phyloP scores from a whole-genome alignment of 2,113 vertebrate genomes.

The Cebus imitator region DNA sequence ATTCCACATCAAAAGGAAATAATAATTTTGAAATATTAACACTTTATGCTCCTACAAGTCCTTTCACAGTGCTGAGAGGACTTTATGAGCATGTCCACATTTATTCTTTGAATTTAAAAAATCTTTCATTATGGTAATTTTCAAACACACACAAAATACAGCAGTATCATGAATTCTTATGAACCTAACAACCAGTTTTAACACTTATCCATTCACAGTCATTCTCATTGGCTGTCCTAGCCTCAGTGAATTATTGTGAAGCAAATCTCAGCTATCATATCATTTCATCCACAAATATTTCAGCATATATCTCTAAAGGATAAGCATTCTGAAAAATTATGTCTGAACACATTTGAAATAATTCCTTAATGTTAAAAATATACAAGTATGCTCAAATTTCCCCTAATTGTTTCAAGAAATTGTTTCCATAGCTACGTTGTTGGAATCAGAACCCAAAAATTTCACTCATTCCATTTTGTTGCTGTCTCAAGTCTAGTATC shows the following conservation, averaged over 20 bases:
- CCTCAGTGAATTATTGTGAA: not conserved
- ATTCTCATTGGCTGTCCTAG: not conserved
- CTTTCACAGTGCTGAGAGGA: not conserved
- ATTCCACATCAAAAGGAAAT: constrained; percentile 46
- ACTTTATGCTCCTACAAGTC: not conserved
- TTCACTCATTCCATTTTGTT: not conserved
- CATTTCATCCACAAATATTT: not conserved
- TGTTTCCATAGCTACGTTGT: not conserved
- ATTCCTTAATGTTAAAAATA: not conserved
- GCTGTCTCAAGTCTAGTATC: not conserved
- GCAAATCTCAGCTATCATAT: not conserved
- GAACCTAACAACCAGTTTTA: not conserved
- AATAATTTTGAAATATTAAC: constrained; percentile 26
- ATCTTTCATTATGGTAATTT: not conserved
- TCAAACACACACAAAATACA: not conserved
- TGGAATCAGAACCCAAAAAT: not conserved
- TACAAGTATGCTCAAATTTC: not conserved
- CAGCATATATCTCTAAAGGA: not conserved
- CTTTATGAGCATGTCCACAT: not conserved
- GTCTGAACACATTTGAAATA: not conserved
- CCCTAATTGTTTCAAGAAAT: not conserved
- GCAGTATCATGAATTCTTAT: not conserved
- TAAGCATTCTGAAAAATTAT: not conserved
- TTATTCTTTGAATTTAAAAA: not conserved
- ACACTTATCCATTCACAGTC: not conserved